Percentiles rank a stretch among this genome's conserved stretches.
phyloP scores from a whole-genome alignment of 2,888 invertebrate genomes.

The Limnephilus rhombicus region DNA sequence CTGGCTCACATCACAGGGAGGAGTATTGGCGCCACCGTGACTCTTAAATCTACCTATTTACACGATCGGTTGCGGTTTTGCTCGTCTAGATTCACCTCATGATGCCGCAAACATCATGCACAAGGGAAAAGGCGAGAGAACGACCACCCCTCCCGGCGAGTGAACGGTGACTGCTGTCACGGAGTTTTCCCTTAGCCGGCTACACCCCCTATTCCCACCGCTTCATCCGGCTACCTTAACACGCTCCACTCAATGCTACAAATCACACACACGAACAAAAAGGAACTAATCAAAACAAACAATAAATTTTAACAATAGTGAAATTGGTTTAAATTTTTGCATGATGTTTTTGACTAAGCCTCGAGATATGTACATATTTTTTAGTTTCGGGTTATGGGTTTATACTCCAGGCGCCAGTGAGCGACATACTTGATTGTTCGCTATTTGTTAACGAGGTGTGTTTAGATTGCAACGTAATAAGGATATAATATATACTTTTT shows the following conservation, averaged over 20 bases:
- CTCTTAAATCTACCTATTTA: constrained; percentile 58
- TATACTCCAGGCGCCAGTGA: constrained; percentile 18
- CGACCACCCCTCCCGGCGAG: constrained; percentile 72
- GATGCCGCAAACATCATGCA: constrained; percentile 54
- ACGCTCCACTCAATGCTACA: not conserved
- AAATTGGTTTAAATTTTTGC: not conserved
- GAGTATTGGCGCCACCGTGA: constrained; percentile 29
- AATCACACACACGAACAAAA: not conserved
- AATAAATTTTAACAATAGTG: not conserved
- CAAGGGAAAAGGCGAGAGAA: constrained; percentile 65
- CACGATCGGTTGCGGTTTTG: constrained; percentile 43
- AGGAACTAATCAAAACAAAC: not conserved
- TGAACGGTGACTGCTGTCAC: constrained; percentile 72
- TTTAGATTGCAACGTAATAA: constrained; percentile 14
- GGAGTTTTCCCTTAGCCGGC: constrained; percentile 63
- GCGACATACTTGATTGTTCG: not conserved
- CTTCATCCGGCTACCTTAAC: not conserved
- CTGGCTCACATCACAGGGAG: constrained; percentile 13
- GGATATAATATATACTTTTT: not conserved
- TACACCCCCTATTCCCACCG: constrained; percentile 55
- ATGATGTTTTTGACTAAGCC: not conserved
- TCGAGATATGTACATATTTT: not conserved
- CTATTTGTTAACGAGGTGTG: constrained; percentile 10
- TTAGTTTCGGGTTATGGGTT: not conserved
- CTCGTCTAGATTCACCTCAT: constrained; percentile 36